A percentile compares a stretch with the other conserved stretches of the same genome.
These are phyloP conservation scores for Orius insidiosus DNA, from an alignment of 1,140 invertebrate genomes.

Conservation along the genomic window DNA sequence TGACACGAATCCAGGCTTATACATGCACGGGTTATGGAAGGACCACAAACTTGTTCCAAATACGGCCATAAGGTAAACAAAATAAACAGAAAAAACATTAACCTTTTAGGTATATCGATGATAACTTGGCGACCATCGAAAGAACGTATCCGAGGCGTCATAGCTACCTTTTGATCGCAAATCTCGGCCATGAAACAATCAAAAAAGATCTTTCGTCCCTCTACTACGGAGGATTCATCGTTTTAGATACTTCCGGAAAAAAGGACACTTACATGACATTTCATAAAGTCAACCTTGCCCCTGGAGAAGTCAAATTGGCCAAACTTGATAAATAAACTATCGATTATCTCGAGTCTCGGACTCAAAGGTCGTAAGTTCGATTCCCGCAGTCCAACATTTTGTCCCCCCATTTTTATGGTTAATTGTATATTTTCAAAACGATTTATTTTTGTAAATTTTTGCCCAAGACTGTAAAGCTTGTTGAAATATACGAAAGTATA, in stretches of 20 bases:
- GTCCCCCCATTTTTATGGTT: too few species aligned
- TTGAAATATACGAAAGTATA: too few species aligned
- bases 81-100: slow-evolving; percentile 3
- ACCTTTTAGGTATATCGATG: slow-evolving; percentile 30
- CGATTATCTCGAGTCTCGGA: too few species aligned
- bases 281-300: slow-evolving; percentile 37
- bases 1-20: slow-evolving; percentile 42
- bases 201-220: slow-evolving; percentile 49
- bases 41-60: slow-evolving; percentile 39
- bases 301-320: slow-evolving; percentile 43
- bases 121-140: slow-evolving; percentile 49
- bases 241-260: slow-evolving; percentile 38
- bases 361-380: too few species aligned
- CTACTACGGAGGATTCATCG: slow-evolving; percentile 55
- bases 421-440: too few species aligned
- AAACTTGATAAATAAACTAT: slow-evolving; percentile 40
- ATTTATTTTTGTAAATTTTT: too few species aligned
- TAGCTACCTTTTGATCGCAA: slow-evolving; percentile 51
- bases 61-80: slow-evolving; percentile 36
- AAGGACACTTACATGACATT: slow-evolving; percentile 44
- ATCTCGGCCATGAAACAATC: slow-evolving; percentile 38
- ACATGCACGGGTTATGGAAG: slow-evolving; percentile 45
- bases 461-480: too few species aligned
- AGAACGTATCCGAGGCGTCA: slow-evolving; percentile 57
- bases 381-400: too few species aligned